These are phyloP conservation scores for Eudyptes chrysolophus DNA, from an alignment of 2,113 vertebrate genomes.

Conservation along the genomic window DNA sequence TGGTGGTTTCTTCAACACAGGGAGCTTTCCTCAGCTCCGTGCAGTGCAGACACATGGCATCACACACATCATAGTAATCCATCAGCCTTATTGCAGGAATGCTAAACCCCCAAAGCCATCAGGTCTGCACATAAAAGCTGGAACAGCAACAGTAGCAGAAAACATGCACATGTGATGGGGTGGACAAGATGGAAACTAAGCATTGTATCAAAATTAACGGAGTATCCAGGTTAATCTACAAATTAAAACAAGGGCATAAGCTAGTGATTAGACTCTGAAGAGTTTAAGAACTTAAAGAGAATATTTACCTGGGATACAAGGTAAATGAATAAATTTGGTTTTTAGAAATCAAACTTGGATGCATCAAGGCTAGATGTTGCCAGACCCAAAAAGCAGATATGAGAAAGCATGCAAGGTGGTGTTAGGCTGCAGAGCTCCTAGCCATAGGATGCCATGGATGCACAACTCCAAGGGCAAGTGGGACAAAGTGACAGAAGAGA, in stretches of 20 bases:
- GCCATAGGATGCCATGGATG: background rate
- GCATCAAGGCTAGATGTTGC: background rate
- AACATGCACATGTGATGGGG: accelerated
- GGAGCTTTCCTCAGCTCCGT: background rate
- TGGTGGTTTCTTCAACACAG: background rate
- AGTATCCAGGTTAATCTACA: background rate
- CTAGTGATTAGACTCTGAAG: background rate
- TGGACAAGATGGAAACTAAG: background rate
- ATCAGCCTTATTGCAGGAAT: background rate
- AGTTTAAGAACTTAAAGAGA: background rate
- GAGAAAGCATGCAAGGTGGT: background rate
- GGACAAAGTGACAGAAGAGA: background rate
- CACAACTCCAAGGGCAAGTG: background rate
- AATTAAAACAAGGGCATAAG: background rate
- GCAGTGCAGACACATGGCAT: background rate
- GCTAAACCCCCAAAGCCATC: background rate
- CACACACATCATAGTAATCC: background rate
- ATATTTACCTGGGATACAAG: background rate
- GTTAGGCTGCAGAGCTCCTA: background rate
- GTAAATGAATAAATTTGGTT: accelerated
- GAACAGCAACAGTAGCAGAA: background rate
- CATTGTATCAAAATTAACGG: background rate
- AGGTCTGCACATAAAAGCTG: background rate
- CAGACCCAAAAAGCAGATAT: background rate
- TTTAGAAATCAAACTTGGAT: background rate